phyloP scores from a whole-genome alignment of 2,888 invertebrate genomes.

The Spisula solida region DNA sequence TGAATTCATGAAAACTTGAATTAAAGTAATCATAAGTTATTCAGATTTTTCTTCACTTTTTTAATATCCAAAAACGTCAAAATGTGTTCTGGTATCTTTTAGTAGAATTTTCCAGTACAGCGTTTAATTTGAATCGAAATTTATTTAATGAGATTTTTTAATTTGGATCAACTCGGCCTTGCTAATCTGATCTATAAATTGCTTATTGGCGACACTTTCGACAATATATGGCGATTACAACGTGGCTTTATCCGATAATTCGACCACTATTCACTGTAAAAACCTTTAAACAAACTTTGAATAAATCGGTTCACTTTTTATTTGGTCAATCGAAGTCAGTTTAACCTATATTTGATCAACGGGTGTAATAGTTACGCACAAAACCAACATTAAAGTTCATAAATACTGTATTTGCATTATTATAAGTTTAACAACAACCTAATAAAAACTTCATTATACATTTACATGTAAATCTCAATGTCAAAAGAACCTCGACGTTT shows the following conservation, averaged over 20 bases:
- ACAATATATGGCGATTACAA: not conserved
- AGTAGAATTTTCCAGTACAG: not conserved
- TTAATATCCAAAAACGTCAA: not conserved
- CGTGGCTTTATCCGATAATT: not conserved
- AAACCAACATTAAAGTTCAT: not conserved
- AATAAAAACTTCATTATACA: too few species aligned
- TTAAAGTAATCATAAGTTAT: not conserved
- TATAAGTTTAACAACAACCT: not conserved
- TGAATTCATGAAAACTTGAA: not conserved
- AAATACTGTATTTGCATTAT: not conserved
- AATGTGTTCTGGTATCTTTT: not conserved
- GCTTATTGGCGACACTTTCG: not conserved
- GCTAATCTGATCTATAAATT: not conserved
- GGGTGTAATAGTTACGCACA: not conserved
- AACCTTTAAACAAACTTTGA: slow-evolving; percentile 12
- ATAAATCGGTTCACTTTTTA: not conserved
- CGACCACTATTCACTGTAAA: not conserved
- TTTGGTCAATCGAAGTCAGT: not conserved
- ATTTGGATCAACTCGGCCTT: not conserved
- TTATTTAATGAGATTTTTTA: not conserved
- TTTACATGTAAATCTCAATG: too few species aligned
- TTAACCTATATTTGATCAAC: slow-evolving; percentile 15
- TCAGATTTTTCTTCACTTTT: not conserved
- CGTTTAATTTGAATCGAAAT: not conserved
- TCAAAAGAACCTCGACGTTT: too few species aligned